These are phyloP conservation scores for Gnathonemus echidnorhynchus DNA, from an alignment of 2,113 vertebrate genomes.

Conservation along the genomic window DNA sequence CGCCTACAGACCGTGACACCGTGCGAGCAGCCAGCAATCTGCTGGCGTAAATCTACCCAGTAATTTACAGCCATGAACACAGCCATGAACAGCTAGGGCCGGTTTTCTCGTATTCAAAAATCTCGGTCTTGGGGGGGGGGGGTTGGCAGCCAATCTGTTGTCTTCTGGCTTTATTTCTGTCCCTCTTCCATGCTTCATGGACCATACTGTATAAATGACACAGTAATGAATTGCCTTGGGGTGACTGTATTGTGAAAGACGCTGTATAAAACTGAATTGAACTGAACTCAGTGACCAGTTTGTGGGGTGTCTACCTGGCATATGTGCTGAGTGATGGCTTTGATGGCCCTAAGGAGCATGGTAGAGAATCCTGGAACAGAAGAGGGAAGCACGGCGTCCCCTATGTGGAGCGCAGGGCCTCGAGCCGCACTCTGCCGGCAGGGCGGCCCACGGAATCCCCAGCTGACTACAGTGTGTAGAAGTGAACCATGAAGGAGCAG, in stretches of 20 bases:
- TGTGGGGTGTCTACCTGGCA: background rate
- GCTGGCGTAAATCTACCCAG: too few species aligned
- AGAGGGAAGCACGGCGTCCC: background rate
- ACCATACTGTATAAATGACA: background rate
- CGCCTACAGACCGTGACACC: background rate
- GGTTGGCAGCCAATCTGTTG: background rate
- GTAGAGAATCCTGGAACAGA: background rate
- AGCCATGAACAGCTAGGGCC: too few species aligned
- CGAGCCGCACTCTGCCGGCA: background rate
- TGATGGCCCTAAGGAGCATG: background rate
- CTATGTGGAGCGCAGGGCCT: too few species aligned
- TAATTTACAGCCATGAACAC: too few species aligned
- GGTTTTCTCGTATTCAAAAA: too few species aligned
- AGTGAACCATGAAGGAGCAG: background rate
- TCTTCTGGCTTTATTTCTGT: background rate
- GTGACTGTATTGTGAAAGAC: background rate
- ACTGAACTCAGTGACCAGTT: background rate
- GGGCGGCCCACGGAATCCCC: background rate
- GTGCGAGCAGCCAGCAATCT: too few species aligned
- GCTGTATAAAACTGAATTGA: background rate
- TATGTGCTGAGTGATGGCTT: background rate
- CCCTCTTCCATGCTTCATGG: background rate
- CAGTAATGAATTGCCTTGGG: too few species aligned
- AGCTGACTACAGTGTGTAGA: background rate
- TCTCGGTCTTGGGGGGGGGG: too few species aligned